phyloP scores from a whole-genome alignment of 1,140 invertebrate species.

The Rhyzopertha dominica region DNA sequence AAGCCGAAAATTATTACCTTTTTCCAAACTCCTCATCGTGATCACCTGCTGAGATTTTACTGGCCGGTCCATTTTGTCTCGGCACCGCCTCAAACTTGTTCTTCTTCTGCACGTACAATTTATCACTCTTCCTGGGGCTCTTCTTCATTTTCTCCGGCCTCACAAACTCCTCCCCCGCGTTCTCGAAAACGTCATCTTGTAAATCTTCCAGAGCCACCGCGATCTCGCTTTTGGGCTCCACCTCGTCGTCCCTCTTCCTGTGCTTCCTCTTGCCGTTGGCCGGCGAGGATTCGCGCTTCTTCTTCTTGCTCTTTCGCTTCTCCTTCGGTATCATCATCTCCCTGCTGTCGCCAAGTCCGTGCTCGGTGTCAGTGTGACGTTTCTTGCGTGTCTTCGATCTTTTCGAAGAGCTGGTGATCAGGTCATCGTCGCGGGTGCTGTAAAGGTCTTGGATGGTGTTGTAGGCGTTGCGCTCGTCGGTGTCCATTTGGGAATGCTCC shows the following conservation, averaged over 20 bases:
- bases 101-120: slow-evolving; percentile 42
- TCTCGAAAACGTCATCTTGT: slow-evolving; percentile 45
- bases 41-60: slow-evolving; percentile 22
- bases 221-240: slow-evolving; percentile 38
- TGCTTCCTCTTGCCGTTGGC: slow-evolving; percentile 32
- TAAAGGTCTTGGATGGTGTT: slow-evolving; percentile 41
- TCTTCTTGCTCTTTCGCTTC: slow-evolving; percentile 42
- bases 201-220: slow-evolving; percentile 41
- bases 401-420: slow-evolving; percentile 28
- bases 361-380: slow-evolving; percentile 28
- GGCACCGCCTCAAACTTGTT: slow-evolving; percentile 38
- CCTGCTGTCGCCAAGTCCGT: slow-evolving; percentile 42
- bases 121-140: slow-evolving; percentile 37
- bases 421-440: slow-evolving; percentile 33
- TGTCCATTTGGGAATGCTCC: slow-evolving; percentile 38
- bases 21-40: slow-evolving; percentile 22
- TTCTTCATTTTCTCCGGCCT: slow-evolving; percentile 35
- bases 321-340: slow-evolving; percentile 45
- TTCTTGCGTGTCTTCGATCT: slow-evolving; percentile 42
- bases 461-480: slow-evolving; percentile 40
- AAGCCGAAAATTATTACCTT: no score
- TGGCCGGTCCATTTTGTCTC: no score
- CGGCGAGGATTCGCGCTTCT: slow-evolving; percentile 39
- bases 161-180: slow-evolving; percentile 29
- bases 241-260: slow-evolving; percentile 39